These are phyloP conservation scores for Pangasianodon hypophthalmus DNA, from an alignment of 2,113 vertebrate genomes.

Conservation along the genomic window DNA sequence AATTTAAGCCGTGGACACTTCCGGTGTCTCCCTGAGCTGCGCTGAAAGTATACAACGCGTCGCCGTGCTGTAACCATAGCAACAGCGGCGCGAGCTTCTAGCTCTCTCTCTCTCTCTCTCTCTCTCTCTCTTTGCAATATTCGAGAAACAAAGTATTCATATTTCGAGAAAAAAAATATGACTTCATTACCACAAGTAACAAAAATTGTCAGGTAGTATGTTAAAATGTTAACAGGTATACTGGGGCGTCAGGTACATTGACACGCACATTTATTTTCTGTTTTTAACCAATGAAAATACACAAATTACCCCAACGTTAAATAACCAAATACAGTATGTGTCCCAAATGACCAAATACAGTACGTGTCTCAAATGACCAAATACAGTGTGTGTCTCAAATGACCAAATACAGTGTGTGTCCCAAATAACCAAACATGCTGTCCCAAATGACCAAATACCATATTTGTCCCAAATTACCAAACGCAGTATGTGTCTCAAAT, in stretches of 20 bases:
- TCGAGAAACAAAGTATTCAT: not conserved
- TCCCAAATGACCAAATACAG: not conserved
- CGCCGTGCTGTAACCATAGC: slow-evolving; percentile 1
- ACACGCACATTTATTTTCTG: not conserved
- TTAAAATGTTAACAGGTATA: not conserved
- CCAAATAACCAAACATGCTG: too few relatives aligned
- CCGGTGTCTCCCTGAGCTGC: not conserved
- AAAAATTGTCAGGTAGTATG: not conserved
- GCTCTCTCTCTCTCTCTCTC: not conserved
- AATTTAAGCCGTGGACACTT: not conserved
- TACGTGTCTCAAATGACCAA: not conserved
- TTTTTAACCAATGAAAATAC: not conserved
- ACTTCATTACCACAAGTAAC: not conserved
- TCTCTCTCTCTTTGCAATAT: not conserved
- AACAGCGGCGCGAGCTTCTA: not conserved
- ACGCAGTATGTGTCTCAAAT: too few relatives aligned
- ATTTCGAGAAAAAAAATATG: not conserved
- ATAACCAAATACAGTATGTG: not conserved
- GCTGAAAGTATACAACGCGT: not conserved
- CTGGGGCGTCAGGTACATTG: too few relatives aligned
- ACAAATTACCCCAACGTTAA: not conserved
- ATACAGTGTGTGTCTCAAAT: too few relatives aligned
- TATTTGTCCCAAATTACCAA: too few relatives aligned
- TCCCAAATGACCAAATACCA: too few relatives aligned
- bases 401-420: too few relatives aligned